Percentiles rank a stretch among this genome's conserved stretches.
Evolutionary conservation across 2,888 invertebrate species (phyloP).

Genomic region (Latheticus oryzae): DNA sequence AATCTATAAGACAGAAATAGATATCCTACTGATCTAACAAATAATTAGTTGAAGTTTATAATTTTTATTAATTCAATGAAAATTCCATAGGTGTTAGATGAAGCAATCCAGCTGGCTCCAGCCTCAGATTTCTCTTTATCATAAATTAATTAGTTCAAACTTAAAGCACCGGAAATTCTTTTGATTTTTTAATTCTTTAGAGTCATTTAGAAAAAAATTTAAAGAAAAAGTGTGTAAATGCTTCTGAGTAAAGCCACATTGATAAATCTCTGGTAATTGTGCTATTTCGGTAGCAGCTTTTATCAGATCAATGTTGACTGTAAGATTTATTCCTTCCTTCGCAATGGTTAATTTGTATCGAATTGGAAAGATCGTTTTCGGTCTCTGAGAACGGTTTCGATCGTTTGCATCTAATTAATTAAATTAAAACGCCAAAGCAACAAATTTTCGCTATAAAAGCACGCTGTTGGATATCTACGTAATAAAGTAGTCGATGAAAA

Average conservation of each 20-base stretch:
- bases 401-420: slow-evolving; percentile 42
- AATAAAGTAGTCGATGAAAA: slow-evolving; percentile 39
- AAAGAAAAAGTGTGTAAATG: no score
- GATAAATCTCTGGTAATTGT: slow-evolving; percentile 35
- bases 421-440: slow-evolving; percentile 38
- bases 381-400: slow-evolving; percentile 21
- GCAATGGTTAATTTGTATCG: slow-evolving; percentile 38
- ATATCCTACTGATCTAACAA: slow-evolving; percentile 1
- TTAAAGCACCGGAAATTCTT: no score
- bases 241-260: no score
- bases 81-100: no score
- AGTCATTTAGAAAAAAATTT: no score
- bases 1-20: background rate
- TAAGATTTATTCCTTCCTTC: slow-evolving; percentile 43
- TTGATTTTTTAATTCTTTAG: no score
- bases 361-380: slow-evolving; percentile 20
- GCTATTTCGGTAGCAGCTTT: slow-evolving; percentile 49
- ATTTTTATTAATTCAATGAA: no score
- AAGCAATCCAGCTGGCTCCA: no score
- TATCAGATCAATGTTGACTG: slow-evolving; percentile 41
- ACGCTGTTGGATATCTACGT: slow-evolving; percentile 27
- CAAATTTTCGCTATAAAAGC: slow-evolving; percentile 39
- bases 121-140: no score
- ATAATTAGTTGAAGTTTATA: no score
- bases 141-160: no score